phyloP scores from a whole-genome alignment of 2,797 vertebrate species.

The Chloroceryle amazona region DNA sequence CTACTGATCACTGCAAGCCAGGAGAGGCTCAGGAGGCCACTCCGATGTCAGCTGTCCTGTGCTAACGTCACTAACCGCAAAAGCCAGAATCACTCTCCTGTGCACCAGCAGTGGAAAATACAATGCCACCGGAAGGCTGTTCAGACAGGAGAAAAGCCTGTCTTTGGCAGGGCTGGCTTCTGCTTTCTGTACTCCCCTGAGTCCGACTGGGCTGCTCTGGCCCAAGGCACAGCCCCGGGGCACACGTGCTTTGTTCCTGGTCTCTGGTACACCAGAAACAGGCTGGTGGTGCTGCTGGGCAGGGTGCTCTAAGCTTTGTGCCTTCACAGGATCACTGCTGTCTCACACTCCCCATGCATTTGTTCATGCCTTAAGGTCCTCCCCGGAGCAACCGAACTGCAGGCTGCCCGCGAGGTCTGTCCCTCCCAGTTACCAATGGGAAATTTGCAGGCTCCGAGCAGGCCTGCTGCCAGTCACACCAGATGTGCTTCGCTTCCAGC shows the following conservation, averaged over 20 bases:
- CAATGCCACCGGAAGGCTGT: neutral
- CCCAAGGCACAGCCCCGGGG: neutral
- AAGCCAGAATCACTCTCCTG: neutral
- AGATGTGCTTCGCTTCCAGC: neutral
- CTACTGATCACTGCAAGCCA: neutral
- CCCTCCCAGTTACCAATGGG: neutral
- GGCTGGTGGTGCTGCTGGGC: no score
- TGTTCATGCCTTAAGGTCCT: neutral
- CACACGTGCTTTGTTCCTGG: fast-evolving
- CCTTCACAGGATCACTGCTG: neutral
- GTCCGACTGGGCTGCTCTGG: neutral
- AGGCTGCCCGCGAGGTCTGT: fast-evolving
- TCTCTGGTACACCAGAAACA: neutral
- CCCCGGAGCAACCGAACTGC: neutral
- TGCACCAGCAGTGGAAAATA: neutral
- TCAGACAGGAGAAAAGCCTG: neutral
- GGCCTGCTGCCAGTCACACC: neutral
- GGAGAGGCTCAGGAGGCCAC: neutral
- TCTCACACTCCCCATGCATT: neutral
- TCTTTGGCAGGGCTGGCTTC: neutral
- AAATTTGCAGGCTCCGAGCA: neutral
- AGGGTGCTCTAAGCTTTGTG: neutral
- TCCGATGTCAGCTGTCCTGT: neutral
- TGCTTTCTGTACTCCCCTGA: neutral
- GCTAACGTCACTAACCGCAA: neutral